These are phyloP conservation scores for Vombatus ursinus DNA, from an alignment of 2,113 vertebrate genomes.

Conservation along the genomic window DNA sequence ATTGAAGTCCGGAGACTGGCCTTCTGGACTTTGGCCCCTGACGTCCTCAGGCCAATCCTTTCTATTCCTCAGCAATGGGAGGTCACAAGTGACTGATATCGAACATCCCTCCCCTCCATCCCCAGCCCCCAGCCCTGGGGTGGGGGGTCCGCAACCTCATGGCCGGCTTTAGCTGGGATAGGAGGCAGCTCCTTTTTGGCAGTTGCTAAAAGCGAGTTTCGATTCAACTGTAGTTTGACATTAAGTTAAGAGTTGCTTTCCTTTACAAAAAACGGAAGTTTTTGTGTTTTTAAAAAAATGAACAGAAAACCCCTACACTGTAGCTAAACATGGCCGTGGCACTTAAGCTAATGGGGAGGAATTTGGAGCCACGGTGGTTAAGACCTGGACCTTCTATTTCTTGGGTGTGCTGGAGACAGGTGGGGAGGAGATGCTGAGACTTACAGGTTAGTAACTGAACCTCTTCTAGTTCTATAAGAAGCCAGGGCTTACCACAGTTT, in stretches of 20 bases:
- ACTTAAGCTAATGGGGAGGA: slow-evolving; percentile 35
- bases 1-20: not conserved
- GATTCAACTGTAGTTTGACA: slow-evolving; percentile 74
- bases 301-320: not conserved
- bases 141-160: not conserved
- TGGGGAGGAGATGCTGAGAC: slow-evolving; percentile 37
- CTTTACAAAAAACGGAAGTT: slow-evolving; percentile 76
- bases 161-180: not conserved
- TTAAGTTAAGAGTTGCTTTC: slow-evolving; percentile 75
- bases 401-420: not conserved
- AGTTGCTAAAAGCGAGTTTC: slow-evolving; percentile 68
- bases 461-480: not conserved
- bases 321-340: slow-evolving; percentile 72
- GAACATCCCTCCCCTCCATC: not conserved
- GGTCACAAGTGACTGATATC: not conserved
- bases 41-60: not conserved
- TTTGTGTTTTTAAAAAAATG: slow-evolving; percentile 67
- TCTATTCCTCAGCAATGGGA: not conserved
- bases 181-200: slow-evolving; percentile 55
- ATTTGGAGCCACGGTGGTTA: slow-evolving; percentile 31
- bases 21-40: not conserved
- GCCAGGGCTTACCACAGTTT: not conserved
- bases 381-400: not conserved
- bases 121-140: not conserved
- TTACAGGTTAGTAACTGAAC: not conserved